Evolutionary conservation across 2,797 vertebrate genomes (phyloP).

Genomic region (Varecia variegata): DNA sequence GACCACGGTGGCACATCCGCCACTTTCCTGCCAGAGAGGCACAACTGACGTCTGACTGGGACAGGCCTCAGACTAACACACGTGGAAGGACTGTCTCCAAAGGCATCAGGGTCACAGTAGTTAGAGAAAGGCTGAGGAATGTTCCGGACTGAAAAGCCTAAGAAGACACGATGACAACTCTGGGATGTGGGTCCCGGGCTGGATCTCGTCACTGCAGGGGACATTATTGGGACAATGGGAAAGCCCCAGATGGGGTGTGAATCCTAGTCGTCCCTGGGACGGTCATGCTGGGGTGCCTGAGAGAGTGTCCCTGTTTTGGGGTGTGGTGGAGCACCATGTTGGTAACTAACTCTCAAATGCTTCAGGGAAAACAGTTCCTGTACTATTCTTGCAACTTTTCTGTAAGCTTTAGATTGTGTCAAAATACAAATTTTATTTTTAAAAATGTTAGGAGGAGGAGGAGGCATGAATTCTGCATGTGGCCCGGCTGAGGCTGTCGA

Average conservation of each 20-base stretch:
- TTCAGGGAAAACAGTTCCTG: background rate
- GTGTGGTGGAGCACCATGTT: rapidly evolving
- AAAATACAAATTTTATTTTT: background rate
- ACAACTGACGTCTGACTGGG: background rate
- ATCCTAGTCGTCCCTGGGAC: no score
- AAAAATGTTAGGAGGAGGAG: background rate
- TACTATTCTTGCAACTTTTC: background rate
- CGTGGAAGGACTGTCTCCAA: background rate
- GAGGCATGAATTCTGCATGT: background rate
- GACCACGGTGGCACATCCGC: rapidly evolving
- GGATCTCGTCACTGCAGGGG: background rate
- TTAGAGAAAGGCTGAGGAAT: background rate
- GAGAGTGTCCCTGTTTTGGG: background rate
- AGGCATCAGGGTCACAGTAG: background rate
- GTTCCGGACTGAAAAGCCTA: background rate
- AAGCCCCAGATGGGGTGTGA: background rate
- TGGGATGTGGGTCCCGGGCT: rapidly evolving
- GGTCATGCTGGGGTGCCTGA: rapidly evolving
- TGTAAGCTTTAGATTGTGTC: background rate
- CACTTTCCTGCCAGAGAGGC: background rate
- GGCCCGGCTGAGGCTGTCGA: background rate
- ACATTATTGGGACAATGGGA: background rate
- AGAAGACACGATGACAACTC: background rate
- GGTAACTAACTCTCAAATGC: background rate
- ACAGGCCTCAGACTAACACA: background rate